phyloP scores from a whole-genome alignment of 2,888 invertebrate genomes.

The Erebia aethiops region DNA sequence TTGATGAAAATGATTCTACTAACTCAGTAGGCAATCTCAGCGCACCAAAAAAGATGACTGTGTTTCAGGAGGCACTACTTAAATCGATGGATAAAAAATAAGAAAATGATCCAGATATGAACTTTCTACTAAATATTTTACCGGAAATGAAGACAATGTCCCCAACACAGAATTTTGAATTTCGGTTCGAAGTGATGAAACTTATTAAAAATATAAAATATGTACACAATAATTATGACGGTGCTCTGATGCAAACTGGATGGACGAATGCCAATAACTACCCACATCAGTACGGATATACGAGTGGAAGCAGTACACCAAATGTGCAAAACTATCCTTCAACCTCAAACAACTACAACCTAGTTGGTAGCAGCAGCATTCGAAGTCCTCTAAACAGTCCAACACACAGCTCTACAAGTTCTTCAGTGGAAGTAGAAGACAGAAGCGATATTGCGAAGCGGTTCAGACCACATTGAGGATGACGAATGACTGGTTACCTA shows the following conservation, averaged over 20 bases:
- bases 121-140: slow-evolving; percentile 42
- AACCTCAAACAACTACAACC: slow-evolving; percentile 4
- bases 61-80: background rate
- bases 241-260: slow-evolving; percentile 4
- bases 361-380: background rate
- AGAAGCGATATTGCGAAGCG: too few species aligned
- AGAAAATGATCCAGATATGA: slow-evolving; percentile 30
- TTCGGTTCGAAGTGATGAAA: slow-evolving; percentile 44
- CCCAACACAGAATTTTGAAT: slow-evolving; percentile 43
- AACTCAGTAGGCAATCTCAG: background rate
- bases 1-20: background rate
- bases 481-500: too few species aligned
- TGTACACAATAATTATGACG: slow-evolving; percentile 35
- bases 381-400: background rate
- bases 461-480: too few species aligned
- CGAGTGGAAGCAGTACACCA: slow-evolving; percentile 4
- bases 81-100: slow-evolving; percentile 40
- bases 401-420: too few species aligned
- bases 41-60: slow-evolving; percentile 37
- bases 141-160: slow-evolving; percentile 43
- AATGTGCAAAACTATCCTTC: slow-evolving; percentile 4
- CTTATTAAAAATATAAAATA: slow-evolving; percentile 33
- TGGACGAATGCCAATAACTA: slow-evolving; percentile 4
- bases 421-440: too few species aligned
- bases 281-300: background rate